These are phyloP conservation scores for Aphis gossypii DNA, from an alignment of 1,140 invertebrate species.

Conservation along the genomic window DNA sequence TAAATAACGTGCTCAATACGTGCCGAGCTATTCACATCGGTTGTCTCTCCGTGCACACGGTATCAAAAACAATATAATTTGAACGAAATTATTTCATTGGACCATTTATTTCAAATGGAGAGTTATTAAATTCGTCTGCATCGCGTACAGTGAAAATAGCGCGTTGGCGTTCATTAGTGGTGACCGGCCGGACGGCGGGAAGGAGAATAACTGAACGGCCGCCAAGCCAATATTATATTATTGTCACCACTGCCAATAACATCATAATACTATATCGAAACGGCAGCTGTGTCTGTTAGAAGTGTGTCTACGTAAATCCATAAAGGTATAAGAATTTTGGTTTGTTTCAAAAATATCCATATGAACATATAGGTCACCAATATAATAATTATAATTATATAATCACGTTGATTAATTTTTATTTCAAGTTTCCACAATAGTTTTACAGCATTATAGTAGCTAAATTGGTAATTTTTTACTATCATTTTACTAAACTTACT, in stretches of 20 bases:
- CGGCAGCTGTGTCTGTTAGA: not conserved
- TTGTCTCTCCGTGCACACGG: not conserved
- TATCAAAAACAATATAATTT: constrained; percentile 34
- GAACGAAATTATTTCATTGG: constrained; percentile 9
- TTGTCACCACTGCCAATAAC: constrained; percentile 21
- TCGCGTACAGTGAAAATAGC: not conserved
- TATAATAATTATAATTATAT: not conserved
- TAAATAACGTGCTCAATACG: not conserved
- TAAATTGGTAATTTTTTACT: no score
- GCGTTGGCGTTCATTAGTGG: constrained; percentile 25
- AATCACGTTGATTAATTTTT: no score
- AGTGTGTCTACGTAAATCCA: no score
- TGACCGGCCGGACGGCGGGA: not conserved
- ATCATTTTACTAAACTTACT: no score
- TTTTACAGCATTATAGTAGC: no score
- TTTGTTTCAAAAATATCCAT: not conserved
- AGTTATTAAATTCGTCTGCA: constrained; percentile 26
- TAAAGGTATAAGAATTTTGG: not conserved
- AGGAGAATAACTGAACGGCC: constrained; percentile 39
- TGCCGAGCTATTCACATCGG: not conserved
- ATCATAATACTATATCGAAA: constrained; percentile 1
- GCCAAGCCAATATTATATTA: not conserved
- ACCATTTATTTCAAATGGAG: constrained; percentile 33
- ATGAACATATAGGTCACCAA: not conserved
- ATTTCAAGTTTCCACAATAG: no score